A percentile compares a stretch with the other conserved stretches of the same genome.
Evolutionary conservation across 2,113 vertebrate species (phyloP).

Genomic region (Pelecanoides urinatrix): DNA sequence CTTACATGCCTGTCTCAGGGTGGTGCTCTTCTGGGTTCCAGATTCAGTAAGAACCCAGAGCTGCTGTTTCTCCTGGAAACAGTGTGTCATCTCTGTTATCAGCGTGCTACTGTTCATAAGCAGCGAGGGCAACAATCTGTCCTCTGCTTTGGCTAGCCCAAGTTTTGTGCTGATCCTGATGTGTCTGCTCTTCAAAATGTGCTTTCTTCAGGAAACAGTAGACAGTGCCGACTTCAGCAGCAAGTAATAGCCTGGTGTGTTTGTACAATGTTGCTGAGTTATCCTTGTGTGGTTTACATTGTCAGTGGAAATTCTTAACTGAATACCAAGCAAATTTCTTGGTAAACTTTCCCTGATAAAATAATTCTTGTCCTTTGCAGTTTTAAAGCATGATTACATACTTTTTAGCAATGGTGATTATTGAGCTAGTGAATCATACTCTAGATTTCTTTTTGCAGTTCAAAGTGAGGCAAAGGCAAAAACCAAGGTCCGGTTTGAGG

Average conservation of each 20-base stretch:
- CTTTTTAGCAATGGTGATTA: neutral
- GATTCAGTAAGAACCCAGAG: neutral
- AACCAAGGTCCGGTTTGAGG: conserved; percentile 87
- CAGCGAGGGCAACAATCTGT: neutral
- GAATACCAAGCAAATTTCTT: neutral
- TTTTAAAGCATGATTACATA: neutral
- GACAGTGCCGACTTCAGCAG: neutral
- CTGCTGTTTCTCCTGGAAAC: neutral
- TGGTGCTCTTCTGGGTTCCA: neutral
- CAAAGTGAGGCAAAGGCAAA: conserved; percentile 88
- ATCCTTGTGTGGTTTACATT: neutral
- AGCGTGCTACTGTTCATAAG: neutral
- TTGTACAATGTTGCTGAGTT: neutral
- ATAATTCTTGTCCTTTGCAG: neutral
- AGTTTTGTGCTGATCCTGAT: neutral
- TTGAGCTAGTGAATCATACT: neutral
- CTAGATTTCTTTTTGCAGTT: conserved; percentile 69
- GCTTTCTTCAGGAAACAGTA: neutral
- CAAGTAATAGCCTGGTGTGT: neutral
- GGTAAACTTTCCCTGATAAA: neutral
- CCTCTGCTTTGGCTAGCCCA: neutral
- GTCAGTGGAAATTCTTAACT: neutral
- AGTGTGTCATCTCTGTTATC: neutral
- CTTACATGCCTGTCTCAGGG: neutral
- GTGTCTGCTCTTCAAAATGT: neutral